Percentiles rank a stretch among this genome's conserved stretches.
Evolutionary conservation across 2,113 vertebrate species (phyloP).

Genomic region (Brachypteracias leptosomus): DNA sequence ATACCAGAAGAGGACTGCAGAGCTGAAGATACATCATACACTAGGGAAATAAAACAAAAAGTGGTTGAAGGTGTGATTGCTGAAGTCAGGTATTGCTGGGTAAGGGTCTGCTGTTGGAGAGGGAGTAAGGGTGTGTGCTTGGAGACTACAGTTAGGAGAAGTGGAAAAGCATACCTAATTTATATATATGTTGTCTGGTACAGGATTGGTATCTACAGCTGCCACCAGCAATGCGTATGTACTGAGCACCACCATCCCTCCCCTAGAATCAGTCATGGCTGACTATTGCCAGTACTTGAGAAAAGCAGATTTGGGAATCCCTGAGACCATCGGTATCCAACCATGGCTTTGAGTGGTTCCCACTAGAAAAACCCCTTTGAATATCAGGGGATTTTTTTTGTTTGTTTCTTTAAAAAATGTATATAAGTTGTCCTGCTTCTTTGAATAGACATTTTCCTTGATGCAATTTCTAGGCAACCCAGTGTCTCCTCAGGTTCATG

Average conservation of each 20-base stretch:
- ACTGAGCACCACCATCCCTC: not conserved
- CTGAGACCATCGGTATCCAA: not conserved
- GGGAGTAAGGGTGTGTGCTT: not conserved
- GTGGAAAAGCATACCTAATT: not conserved
- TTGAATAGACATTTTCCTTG: not conserved
- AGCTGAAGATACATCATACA: not conserved
- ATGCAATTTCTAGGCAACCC: not conserved
- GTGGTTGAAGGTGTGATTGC: not conserved
- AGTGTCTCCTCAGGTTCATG: not conserved
- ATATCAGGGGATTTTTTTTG: not conserved
- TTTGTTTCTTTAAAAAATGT: not conserved
- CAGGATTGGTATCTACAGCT: not conserved
- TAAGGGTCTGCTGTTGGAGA: not conserved
- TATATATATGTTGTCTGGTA: accelerated
- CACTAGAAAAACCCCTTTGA: accelerated
- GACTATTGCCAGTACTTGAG: accelerated
- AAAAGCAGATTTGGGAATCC: not conserved
- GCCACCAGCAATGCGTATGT: not conserved
- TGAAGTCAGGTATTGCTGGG: not conserved
- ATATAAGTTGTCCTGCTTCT: not conserved
- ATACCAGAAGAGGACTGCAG: not conserved
- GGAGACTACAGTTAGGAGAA: not conserved
- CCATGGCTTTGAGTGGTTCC: not conserved
- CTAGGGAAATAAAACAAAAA: not conserved
- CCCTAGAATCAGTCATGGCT: not conserved